Conservation (phyloP, 2,797 vertebrate genomes). For the Hyperoplus immaculatus region DNA sequence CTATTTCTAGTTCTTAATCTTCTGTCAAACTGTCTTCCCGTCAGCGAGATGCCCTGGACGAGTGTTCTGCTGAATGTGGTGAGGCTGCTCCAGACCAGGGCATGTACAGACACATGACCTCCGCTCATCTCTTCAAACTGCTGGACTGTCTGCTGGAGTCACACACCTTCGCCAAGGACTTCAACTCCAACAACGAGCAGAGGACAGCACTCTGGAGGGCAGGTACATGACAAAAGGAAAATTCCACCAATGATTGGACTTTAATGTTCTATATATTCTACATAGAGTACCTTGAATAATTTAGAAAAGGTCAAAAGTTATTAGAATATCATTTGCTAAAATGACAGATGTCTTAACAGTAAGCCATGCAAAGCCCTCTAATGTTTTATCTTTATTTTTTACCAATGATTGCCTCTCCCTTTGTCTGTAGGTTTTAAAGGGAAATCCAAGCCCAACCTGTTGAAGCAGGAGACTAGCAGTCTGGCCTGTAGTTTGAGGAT, state of each 20-base stretch:
- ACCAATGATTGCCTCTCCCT: background rate
- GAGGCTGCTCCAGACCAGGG: conserved; percentile 86
- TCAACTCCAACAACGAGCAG: conserved; percentile 98
- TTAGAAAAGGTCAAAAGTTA: background rate
- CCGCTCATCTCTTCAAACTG: conserved; percentile 95
- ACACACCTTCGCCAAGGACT: conserved; percentile 96
- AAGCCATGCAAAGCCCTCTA: background rate
- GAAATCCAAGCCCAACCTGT: conserved; percentile 96
- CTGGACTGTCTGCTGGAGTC: conserved; percentile 97
- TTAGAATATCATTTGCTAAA: background rate
- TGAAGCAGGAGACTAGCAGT: conserved; percentile 99
- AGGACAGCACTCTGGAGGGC: conserved; percentile 97
- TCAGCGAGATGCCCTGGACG: conserved; percentile 91
- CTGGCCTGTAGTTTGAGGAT: conserved; percentile 97
- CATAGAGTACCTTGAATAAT: background rate
- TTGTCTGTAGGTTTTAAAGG: conserved; percentile 94
- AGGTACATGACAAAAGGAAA: conserved; percentile 77
- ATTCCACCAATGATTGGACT: background rate
- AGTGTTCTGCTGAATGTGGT: conserved; percentile 83
- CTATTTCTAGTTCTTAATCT: background rate
- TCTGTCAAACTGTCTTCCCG: background rate
- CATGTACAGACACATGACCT: conserved; percentile 95
- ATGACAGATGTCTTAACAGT: background rate
- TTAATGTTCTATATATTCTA: background rate
- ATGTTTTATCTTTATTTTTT: background rate